These are phyloP conservation scores for Heliconius melpomene DNA, from an alignment of 1,140 invertebrate genomes.

Conservation along the genomic window DNA sequence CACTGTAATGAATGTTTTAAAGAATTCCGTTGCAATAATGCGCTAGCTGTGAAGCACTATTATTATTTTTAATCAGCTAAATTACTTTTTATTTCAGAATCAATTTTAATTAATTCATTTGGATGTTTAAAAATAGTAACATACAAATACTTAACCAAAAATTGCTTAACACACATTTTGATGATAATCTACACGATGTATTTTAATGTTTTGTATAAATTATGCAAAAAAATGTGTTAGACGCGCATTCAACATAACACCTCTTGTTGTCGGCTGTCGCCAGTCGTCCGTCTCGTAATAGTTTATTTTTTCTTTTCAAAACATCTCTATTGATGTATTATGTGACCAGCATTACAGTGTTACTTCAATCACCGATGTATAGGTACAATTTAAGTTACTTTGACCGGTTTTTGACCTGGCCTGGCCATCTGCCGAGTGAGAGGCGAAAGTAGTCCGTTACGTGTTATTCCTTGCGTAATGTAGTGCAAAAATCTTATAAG, in stretches of 20 bases:
- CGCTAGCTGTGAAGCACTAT: not conserved
- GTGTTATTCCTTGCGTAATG: slow-evolving; percentile 56
- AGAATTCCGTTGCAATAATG: not conserved
- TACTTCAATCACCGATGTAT: slow-evolving; percentile 39
- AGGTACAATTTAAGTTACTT: slow-evolving; percentile 34
- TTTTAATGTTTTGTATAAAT: slow-evolving; percentile 8
- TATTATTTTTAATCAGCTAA: not conserved
- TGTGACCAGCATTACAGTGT: slow-evolving; percentile 41
- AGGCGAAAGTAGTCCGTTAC: slow-evolving; percentile 65
- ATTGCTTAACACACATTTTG: not conserved
- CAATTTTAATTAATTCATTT: not conserved
- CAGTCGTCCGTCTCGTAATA: not conserved
- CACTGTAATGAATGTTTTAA: not conserved
- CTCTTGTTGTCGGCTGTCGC: not conserved
- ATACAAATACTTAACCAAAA: not conserved
- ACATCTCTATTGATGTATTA: slow-evolving; percentile 11
- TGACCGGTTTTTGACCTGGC: slow-evolving; percentile 47
- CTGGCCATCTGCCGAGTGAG: slow-evolving; percentile 52
- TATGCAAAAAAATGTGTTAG: not conserved
- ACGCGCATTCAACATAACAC: not conserved
- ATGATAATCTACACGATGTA: not conserved
- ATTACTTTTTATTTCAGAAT: not conserved
- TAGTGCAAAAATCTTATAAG: slow-evolving; percentile 53
- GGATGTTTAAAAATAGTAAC: not conserved
- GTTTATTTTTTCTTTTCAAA: not conserved